These are phyloP conservation scores for Drosophila parthenogenetica DNA, from an alignment of 2,888 invertebrate genomes.

Conservation along the genomic window DNA sequence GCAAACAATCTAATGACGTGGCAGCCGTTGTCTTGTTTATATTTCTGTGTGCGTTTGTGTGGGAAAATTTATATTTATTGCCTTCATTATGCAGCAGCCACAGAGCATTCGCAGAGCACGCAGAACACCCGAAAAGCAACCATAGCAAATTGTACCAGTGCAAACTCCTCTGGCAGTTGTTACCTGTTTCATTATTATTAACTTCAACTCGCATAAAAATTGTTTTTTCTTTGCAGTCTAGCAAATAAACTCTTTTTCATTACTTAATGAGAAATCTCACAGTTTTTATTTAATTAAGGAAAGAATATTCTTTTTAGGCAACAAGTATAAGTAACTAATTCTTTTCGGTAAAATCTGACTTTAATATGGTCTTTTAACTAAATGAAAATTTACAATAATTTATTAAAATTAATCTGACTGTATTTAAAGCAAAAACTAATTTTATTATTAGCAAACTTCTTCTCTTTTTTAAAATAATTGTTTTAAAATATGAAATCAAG, in stretches of 20 bases:
- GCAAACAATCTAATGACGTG: slow-evolving; percentile 79
- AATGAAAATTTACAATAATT: too few species aligned
- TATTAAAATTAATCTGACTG: too few species aligned
- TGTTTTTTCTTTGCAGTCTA: not conserved
- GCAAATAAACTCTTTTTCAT: slow-evolving; percentile 43
- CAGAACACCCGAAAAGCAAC: slow-evolving; percentile 34
- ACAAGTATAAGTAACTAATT: too few species aligned
- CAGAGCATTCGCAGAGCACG: slow-evolving; percentile 39
- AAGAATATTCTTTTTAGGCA: too few species aligned
- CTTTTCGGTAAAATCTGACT: too few species aligned
- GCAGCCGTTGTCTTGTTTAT: slow-evolving; percentile 55
- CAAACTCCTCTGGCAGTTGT: slow-evolving; percentile 38
- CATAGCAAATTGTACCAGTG: slow-evolving; percentile 12
- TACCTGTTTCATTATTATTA: slow-evolving; percentile 12
- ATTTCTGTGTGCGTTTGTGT: slow-evolving; percentile 57
- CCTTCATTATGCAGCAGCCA: slow-evolving; percentile 76
- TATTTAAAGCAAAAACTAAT: too few species aligned
- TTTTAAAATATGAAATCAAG: too few species aligned
- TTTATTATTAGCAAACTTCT: too few species aligned
- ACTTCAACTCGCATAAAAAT: slow-evolving; percentile 23
- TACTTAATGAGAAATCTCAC: slow-evolving; percentile 59
- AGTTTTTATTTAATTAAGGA: slow-evolving; percentile 46
- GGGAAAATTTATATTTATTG: slow-evolving; percentile 82
- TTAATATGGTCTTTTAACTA: too few species aligned
- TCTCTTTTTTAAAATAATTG: too few species aligned